Evolutionary conservation across 2,797 vertebrate species (phyloP), one percentile per base, ranked within the genome.

Genomic region (Menidia menidia): DNA sequence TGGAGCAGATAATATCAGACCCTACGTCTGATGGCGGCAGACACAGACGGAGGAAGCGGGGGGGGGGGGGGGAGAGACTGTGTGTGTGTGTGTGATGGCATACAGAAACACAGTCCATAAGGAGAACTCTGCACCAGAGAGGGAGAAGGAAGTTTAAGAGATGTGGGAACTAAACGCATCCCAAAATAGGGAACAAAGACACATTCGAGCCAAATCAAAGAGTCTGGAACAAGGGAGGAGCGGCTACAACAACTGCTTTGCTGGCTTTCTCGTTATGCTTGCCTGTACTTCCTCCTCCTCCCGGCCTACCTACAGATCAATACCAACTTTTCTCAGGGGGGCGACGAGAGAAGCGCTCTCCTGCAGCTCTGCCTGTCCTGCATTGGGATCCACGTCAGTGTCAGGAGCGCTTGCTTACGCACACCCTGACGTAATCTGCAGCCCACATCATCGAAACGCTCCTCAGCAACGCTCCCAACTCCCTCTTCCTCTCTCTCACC

Each of bases 11-110:
- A 91, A 84, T 81, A 93, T 93, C 88, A 71, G 90, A 87, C 87
- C 74, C 73, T 77, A 73, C 69, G 86, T 93, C 86, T 93, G 89
- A 93, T 90, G 89, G 90, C 74, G 84, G 87, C 87, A 93, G 86
- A 94, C 92, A 93, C 93, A 92, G 93, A 93, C 88, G 82, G 90
- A 83, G 90, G 80, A 90, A 89, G 83, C 75, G 48, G 81, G 39
- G 39, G 84, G 87, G 85, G 82, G 60, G 73, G 1, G 78, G 63
- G 48, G 73, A 58, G 74, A 61, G 72, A 8, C 64, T 81, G 53
- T 67, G 68, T 62, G 68, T 56, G 67, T 70, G 39, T 71, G 59
- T 55, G 25, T 63, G 81, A 71, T 81, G 76, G 82, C 68, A 82
- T 68, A 82, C 87, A 92, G 85, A 90, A 81, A 92, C 83, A 90